Conservation (phyloP, 2,888 invertebrate species). For the Digitonthophagus gazella region DNA sequence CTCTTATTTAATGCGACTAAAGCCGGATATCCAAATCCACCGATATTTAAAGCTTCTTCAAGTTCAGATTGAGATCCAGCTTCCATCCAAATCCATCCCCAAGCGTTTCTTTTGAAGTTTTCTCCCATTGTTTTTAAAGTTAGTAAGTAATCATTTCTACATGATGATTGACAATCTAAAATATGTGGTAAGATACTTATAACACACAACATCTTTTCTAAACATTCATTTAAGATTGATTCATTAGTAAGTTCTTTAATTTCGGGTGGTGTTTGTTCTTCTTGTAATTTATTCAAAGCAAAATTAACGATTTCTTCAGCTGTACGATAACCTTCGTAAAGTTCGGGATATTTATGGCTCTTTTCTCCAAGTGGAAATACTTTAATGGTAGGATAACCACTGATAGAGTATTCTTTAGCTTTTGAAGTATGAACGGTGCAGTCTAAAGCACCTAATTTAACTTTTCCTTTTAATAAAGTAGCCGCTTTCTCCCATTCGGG, state of each 20-base stretch:
- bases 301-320: constrained; percentile 75
- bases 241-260: constrained; percentile 61
- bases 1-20: constrained; percentile 90
- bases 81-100: constrained; percentile 97
- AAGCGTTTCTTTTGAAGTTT: constrained; percentile 90
- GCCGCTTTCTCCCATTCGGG: constrained; percentile 94
- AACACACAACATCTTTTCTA: constrained; percentile 88
- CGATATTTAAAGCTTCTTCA: constrained; percentile 81
- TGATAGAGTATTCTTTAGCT: constrained; percentile 75
- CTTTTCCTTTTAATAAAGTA: constrained; percentile 85
- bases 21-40: constrained; percentile 69
- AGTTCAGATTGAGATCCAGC: constrained; percentile 76
- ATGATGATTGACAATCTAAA: constrained; percentile 91
- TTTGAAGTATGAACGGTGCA: constrained; percentile 81
- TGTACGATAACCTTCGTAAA: neutral
- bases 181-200: constrained; percentile 92
- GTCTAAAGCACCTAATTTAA: constrained; percentile 88
- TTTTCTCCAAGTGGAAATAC: constrained; percentile 74
- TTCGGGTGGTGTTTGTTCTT: constrained; percentile 76
- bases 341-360: constrained; percentile 36
- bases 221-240: constrained; percentile 66
- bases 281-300: constrained; percentile 67
- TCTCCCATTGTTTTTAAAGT: constrained; percentile 77
- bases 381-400: constrained; percentile 93
- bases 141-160: constrained; percentile 82